A percentile compares a stretch with the other conserved stretches of the same genome.
These are phyloP conservation scores for Centropristis striata DNA, from an alignment of 2,113 vertebrate species.

Conservation along the genomic window DNA sequence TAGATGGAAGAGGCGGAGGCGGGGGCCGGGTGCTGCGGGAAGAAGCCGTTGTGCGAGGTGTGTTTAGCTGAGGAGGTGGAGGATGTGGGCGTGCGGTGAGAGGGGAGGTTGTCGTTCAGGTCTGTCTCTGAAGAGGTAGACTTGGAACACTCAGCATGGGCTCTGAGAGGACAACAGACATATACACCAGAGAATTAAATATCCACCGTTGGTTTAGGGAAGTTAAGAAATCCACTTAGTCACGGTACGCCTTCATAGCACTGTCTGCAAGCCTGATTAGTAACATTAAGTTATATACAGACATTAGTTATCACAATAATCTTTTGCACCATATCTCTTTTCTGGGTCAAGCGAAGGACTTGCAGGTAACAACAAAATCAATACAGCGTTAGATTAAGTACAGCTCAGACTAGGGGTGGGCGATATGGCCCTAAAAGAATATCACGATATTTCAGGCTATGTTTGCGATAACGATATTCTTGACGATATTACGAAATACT, in stretches of 20 bases:
- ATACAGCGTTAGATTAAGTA: conserved; percentile 10
- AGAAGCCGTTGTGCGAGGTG: conserved; percentile 92
- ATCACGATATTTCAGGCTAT: too few species aligned
- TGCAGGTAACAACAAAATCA: conserved; percentile 44
- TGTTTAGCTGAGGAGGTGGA: conserved; percentile 87
- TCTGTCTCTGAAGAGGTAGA: conserved; percentile 96
- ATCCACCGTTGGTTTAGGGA: conserved; percentile 4
- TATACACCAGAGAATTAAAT: conserved; percentile 21
- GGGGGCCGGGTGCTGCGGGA: conserved; percentile 84
- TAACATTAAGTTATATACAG: background rate
- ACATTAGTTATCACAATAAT: conserved; percentile 8
- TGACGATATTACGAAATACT: too few species aligned
- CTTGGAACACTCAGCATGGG: conserved; percentile 90
- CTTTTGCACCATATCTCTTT: conserved; percentile 12
- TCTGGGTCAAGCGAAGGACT: conserved; percentile 8
- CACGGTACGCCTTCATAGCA: conserved; percentile 11
- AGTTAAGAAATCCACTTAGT: conserved; percentile 17
- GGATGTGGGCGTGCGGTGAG: conserved; percentile 88
- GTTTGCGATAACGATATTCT: too few species aligned
- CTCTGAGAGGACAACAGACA: conserved; percentile 78
- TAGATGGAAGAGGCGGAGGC: conserved; percentile 89
- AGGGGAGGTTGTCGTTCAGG: conserved; percentile 96
- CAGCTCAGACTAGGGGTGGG: background rate
- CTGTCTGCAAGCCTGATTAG: conserved; percentile 28
- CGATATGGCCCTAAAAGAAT: too few species aligned